A percentile compares a stretch with the other conserved stretches of the same genome.
Conservation (phyloP, 2,797 vertebrate species). For the Alcedo quadribrachys region DNA sequence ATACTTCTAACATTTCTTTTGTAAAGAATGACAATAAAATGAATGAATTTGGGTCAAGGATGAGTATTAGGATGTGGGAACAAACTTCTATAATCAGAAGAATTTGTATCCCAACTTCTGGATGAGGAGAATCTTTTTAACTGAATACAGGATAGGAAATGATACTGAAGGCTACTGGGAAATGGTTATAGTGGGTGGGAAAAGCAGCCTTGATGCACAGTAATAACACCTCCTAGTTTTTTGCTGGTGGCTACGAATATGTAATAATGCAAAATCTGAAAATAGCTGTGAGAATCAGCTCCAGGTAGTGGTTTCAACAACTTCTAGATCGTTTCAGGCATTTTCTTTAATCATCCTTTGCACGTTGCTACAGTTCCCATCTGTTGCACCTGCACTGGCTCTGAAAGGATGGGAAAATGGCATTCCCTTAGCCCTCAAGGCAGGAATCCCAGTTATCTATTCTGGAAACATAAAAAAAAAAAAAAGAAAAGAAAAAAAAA, state of each 20-base stretch:
- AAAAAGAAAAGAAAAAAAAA: neutral
- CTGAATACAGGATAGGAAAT: neutral
- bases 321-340: constrained; percentile 23
- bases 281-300: constrained; percentile 51
- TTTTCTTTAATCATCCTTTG: constrained; percentile 56
- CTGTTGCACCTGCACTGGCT: constrained; percentile 71
- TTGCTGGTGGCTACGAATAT: constrained; percentile 43
- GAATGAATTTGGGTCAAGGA: neutral
- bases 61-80: neutral
- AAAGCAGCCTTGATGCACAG: neutral
- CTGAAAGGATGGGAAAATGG: constrained; percentile 66
- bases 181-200: neutral
- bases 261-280: constrained; percentile 37
- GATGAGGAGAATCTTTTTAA: neutral
- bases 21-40: neutral
- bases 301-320: constrained; percentile 22
- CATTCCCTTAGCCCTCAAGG: constrained; percentile 55
- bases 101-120: neutral
- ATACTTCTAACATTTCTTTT: neutral
- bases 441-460: constrained; percentile 59
- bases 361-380: constrained; percentile 65
- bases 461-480: constrained; percentile 39
- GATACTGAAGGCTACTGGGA: neutral
- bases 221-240: neutral
- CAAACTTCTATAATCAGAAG: neutral